phyloP scores from a whole-genome alignment of 2,113 vertebrate species.

The Neodontobutis hainanensis region DNA sequence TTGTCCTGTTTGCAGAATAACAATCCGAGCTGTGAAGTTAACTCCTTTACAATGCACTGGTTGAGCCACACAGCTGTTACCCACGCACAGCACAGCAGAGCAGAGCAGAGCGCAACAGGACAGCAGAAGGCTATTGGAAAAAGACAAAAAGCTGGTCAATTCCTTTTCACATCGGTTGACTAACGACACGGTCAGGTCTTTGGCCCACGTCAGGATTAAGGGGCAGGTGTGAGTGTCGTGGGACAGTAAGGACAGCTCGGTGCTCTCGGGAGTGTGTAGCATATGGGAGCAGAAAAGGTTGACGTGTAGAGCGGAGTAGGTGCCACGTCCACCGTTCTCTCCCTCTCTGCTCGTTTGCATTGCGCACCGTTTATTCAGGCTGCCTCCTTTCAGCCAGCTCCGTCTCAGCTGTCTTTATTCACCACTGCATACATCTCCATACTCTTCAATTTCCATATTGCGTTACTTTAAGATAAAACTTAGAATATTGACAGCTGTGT shows the following conservation, averaged over 20 bases:
- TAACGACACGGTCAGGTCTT: not conserved
- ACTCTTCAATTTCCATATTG: too few relatives aligned
- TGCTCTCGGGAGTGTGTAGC: conserved; percentile 1
- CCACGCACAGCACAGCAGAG: conserved; percentile 7
- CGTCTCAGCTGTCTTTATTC: not conserved
- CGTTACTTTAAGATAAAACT: too few relatives aligned
- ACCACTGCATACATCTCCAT: not conserved
- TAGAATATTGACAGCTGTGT: too few relatives aligned
- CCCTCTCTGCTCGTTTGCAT: conserved; percentile 29
- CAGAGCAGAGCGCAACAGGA: conserved; percentile 39
- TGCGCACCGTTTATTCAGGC: conserved; percentile 20
- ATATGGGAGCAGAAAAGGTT: conserved; percentile 46
- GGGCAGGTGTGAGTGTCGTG: not conserved
- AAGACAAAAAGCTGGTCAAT: not conserved
- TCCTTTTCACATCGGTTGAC: not conserved
- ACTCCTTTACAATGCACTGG: conserved; percentile 14
- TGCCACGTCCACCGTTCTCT: conserved; percentile 74
- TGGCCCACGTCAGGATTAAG: not conserved
- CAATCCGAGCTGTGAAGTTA: conserved; percentile 39
- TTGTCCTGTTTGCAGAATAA: not conserved
- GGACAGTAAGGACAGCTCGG: not conserved
- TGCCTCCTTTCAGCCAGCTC: not conserved
- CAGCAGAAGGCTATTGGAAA: not conserved
- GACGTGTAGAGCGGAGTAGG: conserved; percentile 68
- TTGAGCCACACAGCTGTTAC: conserved; percentile 30